Evolutionary conservation across 2,888 invertebrate genomes (phyloP), one percentile per base, ranked within the genome.

Genomic region (Dioctria rufipes): DNA sequence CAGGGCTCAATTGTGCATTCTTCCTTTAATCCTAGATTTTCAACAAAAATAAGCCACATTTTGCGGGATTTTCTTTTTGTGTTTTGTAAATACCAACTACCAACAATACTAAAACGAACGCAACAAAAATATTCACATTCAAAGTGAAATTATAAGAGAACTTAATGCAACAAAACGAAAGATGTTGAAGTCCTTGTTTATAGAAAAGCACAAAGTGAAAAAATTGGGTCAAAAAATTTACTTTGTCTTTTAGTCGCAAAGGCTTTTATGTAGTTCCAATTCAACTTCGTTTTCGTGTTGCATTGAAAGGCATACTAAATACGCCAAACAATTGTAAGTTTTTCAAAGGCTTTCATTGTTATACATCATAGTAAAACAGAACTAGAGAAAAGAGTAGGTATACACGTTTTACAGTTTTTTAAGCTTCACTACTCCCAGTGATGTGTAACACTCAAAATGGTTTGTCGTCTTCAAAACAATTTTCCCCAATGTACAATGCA

Each of bases 391-490:
- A 49, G 40, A 51, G 49, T 39, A 8, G 49, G 58, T 73, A 58
- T 58, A 73, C 58, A 54, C 51, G 25, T 25, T 73, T 73, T 58
- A 40, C 6, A 73, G 42, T 60, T 40, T 73, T 73, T 42, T 42
- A 73, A 58, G 54, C 60, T 37, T 51, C 73, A 37, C 51, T 42
- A 25, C 51, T 42, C 60, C 42, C 13, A 13, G 73, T 58, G 73
- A 73, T 73, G 58, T 58, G 73, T 60, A 60, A 9, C 58, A 43
- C 73, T 73, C 73, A n/a, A 58, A 58, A 60, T 60, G 58, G 73
- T 13, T 73, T 73, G 73, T 58, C 54, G 73, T 73, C 58, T 73
- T 73, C 39, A 73, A 73, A 73, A 73, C 58, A 73, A 73, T 73
- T 60, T 60, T 43, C 73, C 73, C 60, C 25, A 25, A 25, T 25